Conservation (phyloP, 2,113 vertebrate species). For the Ibidorhyncha struthersii region DNA sequence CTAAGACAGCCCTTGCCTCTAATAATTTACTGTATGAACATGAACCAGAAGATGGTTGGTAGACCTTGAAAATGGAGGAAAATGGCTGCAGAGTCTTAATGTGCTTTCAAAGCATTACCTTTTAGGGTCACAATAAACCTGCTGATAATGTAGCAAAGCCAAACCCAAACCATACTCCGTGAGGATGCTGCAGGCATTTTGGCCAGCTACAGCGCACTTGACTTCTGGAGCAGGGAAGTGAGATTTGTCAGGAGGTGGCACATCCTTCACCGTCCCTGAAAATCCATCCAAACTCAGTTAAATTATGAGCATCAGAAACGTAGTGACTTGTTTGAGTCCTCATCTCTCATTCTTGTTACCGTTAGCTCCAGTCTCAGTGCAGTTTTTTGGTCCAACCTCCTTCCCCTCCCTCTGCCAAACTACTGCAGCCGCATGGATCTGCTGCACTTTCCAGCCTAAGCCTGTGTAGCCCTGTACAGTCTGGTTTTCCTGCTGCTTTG, state of each 20-base stretch:
- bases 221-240: background rate
- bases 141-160: background rate
- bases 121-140: background rate
- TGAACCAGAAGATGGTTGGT: background rate
- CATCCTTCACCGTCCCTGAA: background rate
- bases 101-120: background rate
- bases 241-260: background rate
- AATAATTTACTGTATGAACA: background rate
- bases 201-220: background rate
- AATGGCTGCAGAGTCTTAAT: background rate
- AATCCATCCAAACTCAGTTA: background rate
- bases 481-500: background rate
- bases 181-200: background rate
- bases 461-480: background rate
- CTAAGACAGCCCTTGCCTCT: background rate
- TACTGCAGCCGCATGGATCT: accelerated
- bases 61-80: background rate
- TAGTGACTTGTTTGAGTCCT: background rate
- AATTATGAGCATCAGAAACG: background rate
- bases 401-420: background rate
- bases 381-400: background rate
- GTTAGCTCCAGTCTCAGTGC: background rate
- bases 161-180: background rate
- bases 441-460: background rate
- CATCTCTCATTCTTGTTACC: accelerated